These are phyloP conservation scores for Pygmarrhopalites habei DNA, from an alignment of 1,140 invertebrate species.

Conservation along the genomic window DNA sequence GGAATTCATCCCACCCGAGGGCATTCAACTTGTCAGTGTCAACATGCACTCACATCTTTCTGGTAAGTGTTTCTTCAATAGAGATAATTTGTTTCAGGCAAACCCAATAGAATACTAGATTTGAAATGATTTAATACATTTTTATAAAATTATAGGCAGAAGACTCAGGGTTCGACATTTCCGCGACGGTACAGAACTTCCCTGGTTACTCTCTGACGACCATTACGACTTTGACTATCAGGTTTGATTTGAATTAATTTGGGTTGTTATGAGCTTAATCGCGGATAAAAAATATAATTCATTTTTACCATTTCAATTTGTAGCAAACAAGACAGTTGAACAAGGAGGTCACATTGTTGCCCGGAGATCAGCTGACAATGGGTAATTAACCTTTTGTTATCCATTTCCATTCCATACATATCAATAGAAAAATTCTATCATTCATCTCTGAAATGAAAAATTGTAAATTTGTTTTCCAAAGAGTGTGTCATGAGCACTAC, in stretches of 20 bases:
- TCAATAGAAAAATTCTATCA: too few relatives aligned
- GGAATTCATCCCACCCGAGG: constrained; percentile 6
- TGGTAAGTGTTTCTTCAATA: constrained; percentile 6
- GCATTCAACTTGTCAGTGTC: constrained; percentile 14
- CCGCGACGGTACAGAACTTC: constrained; percentile 12
- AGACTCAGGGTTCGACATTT: constrained; percentile 16
- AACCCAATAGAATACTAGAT: not conserved
- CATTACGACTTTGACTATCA: constrained; percentile 29
- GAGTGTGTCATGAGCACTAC: too few relatives aligned
- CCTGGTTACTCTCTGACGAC: constrained; percentile 14
- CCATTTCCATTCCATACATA: too few relatives aligned
- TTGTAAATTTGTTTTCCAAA: too few relatives aligned
- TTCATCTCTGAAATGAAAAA: too few relatives aligned
- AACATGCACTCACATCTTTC: constrained; percentile 22
- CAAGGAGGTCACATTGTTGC: constrained; percentile 9
- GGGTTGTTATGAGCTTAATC: too few relatives aligned
- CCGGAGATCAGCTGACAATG: constrained; percentile 21
- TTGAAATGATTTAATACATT: too few relatives aligned
- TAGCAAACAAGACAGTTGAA: constrained; percentile 8
- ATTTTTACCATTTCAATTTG: too few relatives aligned
- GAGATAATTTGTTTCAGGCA: not conserved
- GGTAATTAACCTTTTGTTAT: constrained; percentile 4
- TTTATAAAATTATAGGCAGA: constrained; percentile 11
- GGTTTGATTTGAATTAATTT: too few relatives aligned
- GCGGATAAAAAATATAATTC: too few relatives aligned